Base-by-base conservation (phyloP, 1,140 invertebrate genomes). In the Lysiphlebus fabarum region DNA sequence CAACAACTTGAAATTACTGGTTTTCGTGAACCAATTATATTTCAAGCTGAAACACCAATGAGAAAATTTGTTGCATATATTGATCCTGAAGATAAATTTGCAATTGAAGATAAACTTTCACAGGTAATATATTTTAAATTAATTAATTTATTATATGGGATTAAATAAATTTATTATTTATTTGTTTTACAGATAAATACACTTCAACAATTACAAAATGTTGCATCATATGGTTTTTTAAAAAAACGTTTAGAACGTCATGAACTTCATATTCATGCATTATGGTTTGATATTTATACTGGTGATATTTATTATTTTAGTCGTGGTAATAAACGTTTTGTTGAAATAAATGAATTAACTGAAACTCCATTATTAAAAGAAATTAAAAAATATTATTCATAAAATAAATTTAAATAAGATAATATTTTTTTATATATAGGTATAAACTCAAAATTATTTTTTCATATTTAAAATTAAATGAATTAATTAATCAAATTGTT, bases 261-360 rank as follows among this genome's bases (percentile, higher is more conserved):
- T 67, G 84, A 93, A 71, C 80, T 96, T 6, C 91, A 95, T 68
- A 89, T 96, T 62, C 93, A 96, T 71, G 93, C 95, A 0, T 79
- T 98, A 5, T 98, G 95, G 95, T 97, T 97, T 75, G 95, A 98
- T 75, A 95, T 98, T 70, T 96, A 96, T 69, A 96, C 92, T 0
- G 95, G 95, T 4, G 92, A 97, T 78, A 92, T 98, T 69, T 95
- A 93, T 74, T 95, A 92, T 70, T 96, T 96, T 69, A 95, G 92
- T 70, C 83, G 91, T 62, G 85, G 87, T 42, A 85, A 87, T 34
- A 95, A 96, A 76, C 75, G 80, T 64, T 95, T 95, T 79, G 82
- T 95, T 8, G 82, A 92, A 67, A 88, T 95, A 38, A 91, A 92
- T 72, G 93, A 96, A 78, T 73, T 82, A 5, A 92, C 85, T 47